Base-by-base conservation (phyloP, 2,888 invertebrate genomes). In the Drosophila affinis region DNA sequence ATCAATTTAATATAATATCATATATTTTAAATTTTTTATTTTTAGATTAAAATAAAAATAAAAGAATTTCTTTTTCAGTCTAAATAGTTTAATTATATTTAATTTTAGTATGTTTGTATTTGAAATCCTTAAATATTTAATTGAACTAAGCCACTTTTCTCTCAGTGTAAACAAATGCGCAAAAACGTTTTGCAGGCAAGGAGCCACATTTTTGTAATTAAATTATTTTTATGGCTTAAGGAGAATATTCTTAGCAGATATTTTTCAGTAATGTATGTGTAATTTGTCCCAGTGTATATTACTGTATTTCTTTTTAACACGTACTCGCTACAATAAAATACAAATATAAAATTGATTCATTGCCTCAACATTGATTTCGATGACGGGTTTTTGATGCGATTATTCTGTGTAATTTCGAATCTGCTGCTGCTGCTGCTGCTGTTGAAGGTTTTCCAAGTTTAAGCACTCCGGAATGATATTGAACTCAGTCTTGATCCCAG, bases 401-500 rank as follows among this genome's bases (percentile, higher is more conserved):
- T 14, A 39, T 39, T 39, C 39, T 14, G 39, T 7, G 14, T n/a
- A 14, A 39, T 39, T 39, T 39, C 14, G 14, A 14, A 39, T 14
- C 14, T 39, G 39, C 39, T 24, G 24, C 39, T n/a, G 39, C 14
- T 39, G 39, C 39, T 24, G 24, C 39, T 39, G 39, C 39, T 14
- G 14, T 39, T 14, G 39, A 39, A 39, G 39, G 39, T 39, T 39
- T 1, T 39, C 14, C 39, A 14, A 39, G 39, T 39, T 39, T 14
- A 39, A 39, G 2, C 14, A 39, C 14, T 39, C 6, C 1, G 14
- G 14, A 39, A 14, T 7, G 39, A 6, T 39, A 39, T 39, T 39
- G 39, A 39, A 39, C 39, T 39, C 39, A n/a, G 12, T 60, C 60
- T 44, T 49, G 29, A 62, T 24, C 62, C 44, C 51, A 45, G 62